These are phyloP conservation scores for Heliconius eleuchia DNA, from an alignment of 1,140 invertebrate genomes.

Conservation along the genomic window DNA sequence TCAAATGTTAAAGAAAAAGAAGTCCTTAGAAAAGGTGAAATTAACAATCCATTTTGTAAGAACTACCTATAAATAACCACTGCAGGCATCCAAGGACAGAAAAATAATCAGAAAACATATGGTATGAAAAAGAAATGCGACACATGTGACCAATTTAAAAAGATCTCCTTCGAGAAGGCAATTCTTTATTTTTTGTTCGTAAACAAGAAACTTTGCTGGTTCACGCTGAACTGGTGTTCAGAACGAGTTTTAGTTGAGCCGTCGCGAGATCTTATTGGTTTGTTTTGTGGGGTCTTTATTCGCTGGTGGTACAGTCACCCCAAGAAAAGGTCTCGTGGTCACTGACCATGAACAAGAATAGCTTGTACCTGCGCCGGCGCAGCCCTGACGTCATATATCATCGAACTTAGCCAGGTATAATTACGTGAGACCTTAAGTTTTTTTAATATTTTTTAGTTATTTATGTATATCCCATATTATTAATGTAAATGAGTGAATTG, in stretches of 20 bases:
- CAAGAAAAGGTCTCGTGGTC: slow-evolving; percentile 76
- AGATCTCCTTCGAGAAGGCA: slow-evolving; percentile 55
- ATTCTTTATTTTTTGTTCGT: slow-evolving; percentile 57
- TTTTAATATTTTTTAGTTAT: not conserved
- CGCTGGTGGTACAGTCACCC: slow-evolving; percentile 73
- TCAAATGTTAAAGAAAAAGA: slow-evolving; percentile 15
- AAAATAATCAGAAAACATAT: slow-evolving; percentile 75
- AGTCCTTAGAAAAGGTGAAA: slow-evolving; percentile 31
- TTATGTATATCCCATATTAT: slow-evolving; percentile 7
- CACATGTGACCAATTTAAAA: slow-evolving; percentile 44
- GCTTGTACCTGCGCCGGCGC: slow-evolving; percentile 61
- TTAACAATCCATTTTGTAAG: slow-evolving; percentile 31
- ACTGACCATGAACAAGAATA: slow-evolving; percentile 76
- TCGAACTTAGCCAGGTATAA: slow-evolving; percentile 28
- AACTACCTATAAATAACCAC: slow-evolving; percentile 61
- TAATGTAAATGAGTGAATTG: slow-evolving; percentile 1
- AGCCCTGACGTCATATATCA: slow-evolving; percentile 64
- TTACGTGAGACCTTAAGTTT: slow-evolving; percentile 8
- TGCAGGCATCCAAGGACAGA: slow-evolving; percentile 72
- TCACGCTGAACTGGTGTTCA: slow-evolving; percentile 46
- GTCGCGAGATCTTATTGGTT: slow-evolving; percentile 45
- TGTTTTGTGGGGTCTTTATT: slow-evolving; percentile 53
- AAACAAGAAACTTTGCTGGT: slow-evolving; percentile 51
- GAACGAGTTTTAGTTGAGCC: slow-evolving; percentile 55
- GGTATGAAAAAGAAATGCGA: slow-evolving; percentile 69